Evolutionary conservation across 2,888 invertebrate genomes (phyloP).

Genomic region (Stratiomys singularior): DNA sequence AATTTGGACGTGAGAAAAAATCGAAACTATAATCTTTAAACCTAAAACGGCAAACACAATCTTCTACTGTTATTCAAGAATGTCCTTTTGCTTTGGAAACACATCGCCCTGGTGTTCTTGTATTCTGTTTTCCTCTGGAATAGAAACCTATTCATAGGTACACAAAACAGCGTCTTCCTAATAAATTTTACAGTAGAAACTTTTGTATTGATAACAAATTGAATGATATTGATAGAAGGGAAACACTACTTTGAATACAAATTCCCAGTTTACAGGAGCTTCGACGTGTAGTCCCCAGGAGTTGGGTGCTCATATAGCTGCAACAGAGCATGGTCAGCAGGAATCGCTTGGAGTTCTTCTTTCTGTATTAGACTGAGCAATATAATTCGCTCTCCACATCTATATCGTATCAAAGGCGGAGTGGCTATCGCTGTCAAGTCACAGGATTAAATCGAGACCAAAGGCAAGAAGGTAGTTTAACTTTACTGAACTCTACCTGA

Average conservation of each 20-base stretch:
- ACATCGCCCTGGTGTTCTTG: not conserved
- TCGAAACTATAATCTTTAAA: too few species aligned
- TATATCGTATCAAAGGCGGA: not conserved
- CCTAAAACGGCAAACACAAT: not conserved
- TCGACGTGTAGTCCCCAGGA: constrained; percentile 36
- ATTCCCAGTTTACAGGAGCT: constrained; percentile 49
- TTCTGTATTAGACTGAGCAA: not conserved
- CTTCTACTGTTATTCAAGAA: not conserved
- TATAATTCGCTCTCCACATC: not conserved
- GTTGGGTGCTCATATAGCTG: not conserved
- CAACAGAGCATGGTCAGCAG: not conserved
- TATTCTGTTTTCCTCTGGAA: not conserved
- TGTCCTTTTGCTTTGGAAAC: not conserved
- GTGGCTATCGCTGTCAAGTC: constrained; percentile 12
- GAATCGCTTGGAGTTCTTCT: not conserved
- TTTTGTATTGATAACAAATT: constrained; percentile 57
- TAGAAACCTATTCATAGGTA: not conserved
- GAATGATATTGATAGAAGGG: constrained; percentile 56
- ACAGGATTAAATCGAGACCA: constrained; percentile 41
- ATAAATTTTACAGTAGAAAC: constrained; percentile 54
- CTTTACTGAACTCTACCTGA: not conserved
- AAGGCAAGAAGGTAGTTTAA: constrained; percentile 35
- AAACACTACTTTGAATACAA: constrained; percentile 55
- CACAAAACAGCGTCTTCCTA: constrained; percentile 33
- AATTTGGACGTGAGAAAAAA: too few species aligned